phyloP scores from a whole-genome alignment of 2,113 vertebrate genomes.

The Copsychus sechellarum region DNA sequence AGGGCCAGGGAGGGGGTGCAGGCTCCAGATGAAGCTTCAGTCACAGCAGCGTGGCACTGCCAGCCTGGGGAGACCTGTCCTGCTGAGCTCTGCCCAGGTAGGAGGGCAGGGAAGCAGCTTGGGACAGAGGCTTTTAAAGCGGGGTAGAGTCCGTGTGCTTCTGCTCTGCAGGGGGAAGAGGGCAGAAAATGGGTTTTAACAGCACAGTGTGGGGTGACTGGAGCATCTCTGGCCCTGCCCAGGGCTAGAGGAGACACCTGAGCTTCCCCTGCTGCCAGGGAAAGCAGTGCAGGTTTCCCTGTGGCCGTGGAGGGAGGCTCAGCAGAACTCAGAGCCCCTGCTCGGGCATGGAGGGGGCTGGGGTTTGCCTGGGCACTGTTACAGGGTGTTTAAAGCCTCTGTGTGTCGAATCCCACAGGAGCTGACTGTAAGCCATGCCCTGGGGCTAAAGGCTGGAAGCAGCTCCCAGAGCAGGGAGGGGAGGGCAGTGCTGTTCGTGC shows the following conservation, averaged over 20 bases:
- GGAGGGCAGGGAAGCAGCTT: neutral
- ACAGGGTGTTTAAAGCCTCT: neutral
- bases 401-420: neutral
- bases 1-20: neutral
- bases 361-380: neutral
- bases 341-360: accelerated
- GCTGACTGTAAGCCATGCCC: neutral
- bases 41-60: neutral
- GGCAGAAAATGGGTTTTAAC: neutral
- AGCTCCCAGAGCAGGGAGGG: neutral
- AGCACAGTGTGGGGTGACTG: neutral
- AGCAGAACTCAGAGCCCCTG: neutral
- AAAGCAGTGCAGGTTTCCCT: neutral
- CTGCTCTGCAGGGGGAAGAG: neutral
- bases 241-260: neutral
- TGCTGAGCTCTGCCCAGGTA: slow-evolving; percentile 21
- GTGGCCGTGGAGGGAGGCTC: neutral
- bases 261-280: neutral
- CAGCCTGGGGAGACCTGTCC: neutral
- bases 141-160: accelerated
- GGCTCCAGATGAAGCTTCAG: neutral
- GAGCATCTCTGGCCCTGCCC: neutral
- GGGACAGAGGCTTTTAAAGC: neutral
- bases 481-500: neutral
- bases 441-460: neutral